These are phyloP conservation scores for Aptenodytes patagonicus DNA, from an alignment of 2,113 vertebrate genomes.

Conservation along the genomic window DNA sequence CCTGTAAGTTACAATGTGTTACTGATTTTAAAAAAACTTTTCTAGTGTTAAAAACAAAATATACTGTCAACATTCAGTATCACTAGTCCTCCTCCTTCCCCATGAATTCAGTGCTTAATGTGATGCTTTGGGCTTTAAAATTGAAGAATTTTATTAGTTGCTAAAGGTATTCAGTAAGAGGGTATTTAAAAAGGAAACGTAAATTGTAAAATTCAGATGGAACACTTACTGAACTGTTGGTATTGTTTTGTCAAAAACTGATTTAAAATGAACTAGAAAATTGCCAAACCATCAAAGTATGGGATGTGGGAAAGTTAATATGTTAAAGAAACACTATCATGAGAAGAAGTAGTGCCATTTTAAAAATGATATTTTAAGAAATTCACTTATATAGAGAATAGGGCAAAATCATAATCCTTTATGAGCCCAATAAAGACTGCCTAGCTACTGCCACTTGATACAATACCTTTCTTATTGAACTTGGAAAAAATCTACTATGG, in stretches of 20 bases:
- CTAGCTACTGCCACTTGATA: slow-evolving; percentile 26
- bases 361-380: slow-evolving; percentile 64
- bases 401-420: slow-evolving; percentile 57
- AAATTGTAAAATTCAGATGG: slow-evolving; percentile 47
- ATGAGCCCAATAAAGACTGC: slow-evolving; percentile 51
- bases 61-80: not conserved
- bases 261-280: slow-evolving; percentile 55
- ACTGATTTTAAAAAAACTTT: not conserved
- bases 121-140: slow-evolving; percentile 48
- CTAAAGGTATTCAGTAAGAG: slow-evolving; percentile 40
- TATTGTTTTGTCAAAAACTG: slow-evolving; percentile 58
- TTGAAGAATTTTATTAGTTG: slow-evolving; percentile 40
- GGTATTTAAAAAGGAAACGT: slow-evolving; percentile 8
- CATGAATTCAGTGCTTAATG: slow-evolving; percentile 1
- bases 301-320: slow-evolving; percentile 38
- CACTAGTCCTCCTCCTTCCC: not conserved
- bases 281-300: slow-evolving; percentile 35
- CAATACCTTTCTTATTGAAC: slow-evolving; percentile 46
- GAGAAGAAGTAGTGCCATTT: slow-evolving; percentile 15
- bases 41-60: not conserved
- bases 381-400: slow-evolving; percentile 56
- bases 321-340: slow-evolving; percentile 57
- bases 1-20: not conserved
- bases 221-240: slow-evolving; percentile 27
- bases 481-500: not conserved